phyloP scores from a whole-genome alignment of 2,113 vertebrate genomes.

The Empidonax alnorum region DNA sequence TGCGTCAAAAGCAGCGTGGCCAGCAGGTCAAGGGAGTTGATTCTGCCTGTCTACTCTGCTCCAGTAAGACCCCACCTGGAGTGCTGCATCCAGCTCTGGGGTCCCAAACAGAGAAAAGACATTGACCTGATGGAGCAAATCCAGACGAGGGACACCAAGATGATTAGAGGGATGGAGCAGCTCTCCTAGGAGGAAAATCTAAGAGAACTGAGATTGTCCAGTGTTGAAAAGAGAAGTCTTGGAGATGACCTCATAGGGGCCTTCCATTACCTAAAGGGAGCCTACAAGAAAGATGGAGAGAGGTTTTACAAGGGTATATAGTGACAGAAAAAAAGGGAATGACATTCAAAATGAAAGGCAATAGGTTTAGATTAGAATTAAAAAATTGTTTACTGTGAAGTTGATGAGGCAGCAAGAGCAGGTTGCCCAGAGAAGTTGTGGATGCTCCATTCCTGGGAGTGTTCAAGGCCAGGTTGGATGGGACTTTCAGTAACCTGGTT shows the following conservation, averaged over 20 bases:
- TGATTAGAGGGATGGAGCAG: neutral
- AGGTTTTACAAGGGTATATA: neutral
- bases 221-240: neutral
- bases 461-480: neutral
- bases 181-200: neutral
- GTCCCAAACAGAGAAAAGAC: neutral
- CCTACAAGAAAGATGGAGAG: neutral
- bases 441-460: neutral
- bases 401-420: neutral
- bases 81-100: neutral
- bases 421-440: neutral
- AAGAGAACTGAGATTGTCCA: neutral
- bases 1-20: rapidly evolving
- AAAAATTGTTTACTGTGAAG: neutral
- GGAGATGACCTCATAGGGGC: neutral
- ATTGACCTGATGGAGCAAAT: neutral
- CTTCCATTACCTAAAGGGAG: neutral
- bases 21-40: too few relatives aligned
- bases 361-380: neutral
- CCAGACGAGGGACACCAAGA: neutral
- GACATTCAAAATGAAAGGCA: neutral
- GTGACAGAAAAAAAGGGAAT: neutral
- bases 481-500: neutral
- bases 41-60: neutral
- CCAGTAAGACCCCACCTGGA: neutral